phyloP scores from a whole-genome alignment of 1,140 invertebrate species.

The Periplaneta americana region DNA sequence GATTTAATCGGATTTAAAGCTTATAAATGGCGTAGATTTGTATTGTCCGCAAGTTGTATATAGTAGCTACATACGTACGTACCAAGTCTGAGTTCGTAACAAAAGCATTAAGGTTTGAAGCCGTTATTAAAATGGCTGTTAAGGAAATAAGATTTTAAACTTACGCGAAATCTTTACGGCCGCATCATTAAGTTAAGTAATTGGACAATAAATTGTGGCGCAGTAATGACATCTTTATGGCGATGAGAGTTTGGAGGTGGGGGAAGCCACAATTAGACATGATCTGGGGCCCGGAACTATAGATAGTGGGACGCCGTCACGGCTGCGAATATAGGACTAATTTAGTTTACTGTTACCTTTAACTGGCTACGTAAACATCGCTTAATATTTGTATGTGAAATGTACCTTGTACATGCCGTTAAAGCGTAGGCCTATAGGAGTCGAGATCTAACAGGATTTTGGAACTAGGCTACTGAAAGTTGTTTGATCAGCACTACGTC shows the following conservation, averaged over 20 bases:
- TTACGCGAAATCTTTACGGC: neutral
- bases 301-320: neutral
- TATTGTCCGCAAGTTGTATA: neutral
- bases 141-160: no score
- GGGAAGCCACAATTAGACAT: neutral
- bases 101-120: neutral
- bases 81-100: neutral
- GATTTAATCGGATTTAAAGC: neutral
- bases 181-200: neutral
- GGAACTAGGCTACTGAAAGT: no score
- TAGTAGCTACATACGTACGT: neutral
- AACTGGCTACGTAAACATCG: no score
- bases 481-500: no score
- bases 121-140: neutral
- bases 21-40: neutral
- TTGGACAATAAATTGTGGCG: neutral
- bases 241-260: no score
- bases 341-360: no score
- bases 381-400: no score
- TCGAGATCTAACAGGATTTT: no score
- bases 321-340: no score
- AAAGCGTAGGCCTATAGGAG: no score
- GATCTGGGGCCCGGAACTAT: neutral
- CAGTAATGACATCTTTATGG: neutral
- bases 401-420: no score